Base-by-base conservation (phyloP, 2,797 vertebrate species). In the Acanthurus tractus region DNA sequence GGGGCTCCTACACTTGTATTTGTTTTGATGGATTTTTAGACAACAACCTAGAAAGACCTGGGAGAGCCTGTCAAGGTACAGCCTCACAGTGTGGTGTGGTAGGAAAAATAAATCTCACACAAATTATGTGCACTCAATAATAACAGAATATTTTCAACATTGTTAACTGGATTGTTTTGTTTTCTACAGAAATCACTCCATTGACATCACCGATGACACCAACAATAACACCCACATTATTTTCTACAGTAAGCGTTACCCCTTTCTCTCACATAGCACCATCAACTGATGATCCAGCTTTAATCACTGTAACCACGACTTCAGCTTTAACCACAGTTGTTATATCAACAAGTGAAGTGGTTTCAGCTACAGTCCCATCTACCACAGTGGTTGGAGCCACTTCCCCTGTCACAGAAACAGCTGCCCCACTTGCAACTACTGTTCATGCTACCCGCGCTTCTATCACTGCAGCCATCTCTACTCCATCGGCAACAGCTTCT, bases 41-140 rank as follows among this genome's bases (percentile, higher is more conserved):
- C 69, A 66, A 50, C 25, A 82, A 85, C 23, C 86, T 87, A 73
- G 81, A 86, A 44, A 91, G 90, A 70, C 93, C 93, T 17, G 96
- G 96, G 62, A 94, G 95, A 85, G 90, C 55, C 59, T 98, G 97
- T 74, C 66, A 89, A 93, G 96, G 96, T 95, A 94, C 1, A n/a
- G 6, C 45, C 15, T 70, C 1, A 40, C 0, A 42, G 20, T 29
- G 10, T 45, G 55, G 38, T 22, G 10, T 8, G n/a, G n/a, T 12
- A 40, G 22, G 5, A 56, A 38, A 68, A 17, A 45, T 11, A 53
- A 0, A 29, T 13, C 44, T 55, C 23, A 36, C 2, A 11, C 6
- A 36, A 15, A 64, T 70, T 25, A 4, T 8, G 20, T 44, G 13
- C 20, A 42, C 22, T 38, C 22, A 62, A 70, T 40, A 52, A 38